Percentiles rank a stretch among this genome's conserved stretches.
These are phyloP conservation scores for Gymnarchus niloticus DNA, from an alignment of 2,113 vertebrate species.

Conservation along the genomic window DNA sequence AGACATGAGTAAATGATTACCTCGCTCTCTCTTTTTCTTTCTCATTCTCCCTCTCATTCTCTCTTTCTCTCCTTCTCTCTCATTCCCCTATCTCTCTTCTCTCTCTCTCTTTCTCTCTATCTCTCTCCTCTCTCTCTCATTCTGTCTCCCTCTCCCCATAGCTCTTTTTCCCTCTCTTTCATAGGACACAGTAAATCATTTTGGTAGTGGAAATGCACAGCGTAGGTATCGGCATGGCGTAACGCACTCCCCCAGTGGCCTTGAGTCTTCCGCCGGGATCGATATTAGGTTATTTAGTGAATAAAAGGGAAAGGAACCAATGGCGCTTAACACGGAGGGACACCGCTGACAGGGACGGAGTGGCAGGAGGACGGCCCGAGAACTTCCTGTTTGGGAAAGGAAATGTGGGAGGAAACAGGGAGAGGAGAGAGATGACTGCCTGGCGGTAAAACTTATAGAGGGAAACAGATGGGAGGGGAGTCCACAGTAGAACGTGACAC, in stretches of 20 bases:
- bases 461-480: background rate
- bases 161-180: background rate
- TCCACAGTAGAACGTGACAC: background rate
- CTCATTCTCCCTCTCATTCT: no score
- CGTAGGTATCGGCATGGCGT: background rate
- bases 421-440: background rate
- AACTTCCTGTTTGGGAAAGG: slow-evolving; percentile 8
- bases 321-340: slow-evolving; percentile 44
- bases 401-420: slow-evolving; percentile 30
- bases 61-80: background rate
- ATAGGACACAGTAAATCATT: slow-evolving; percentile 11
- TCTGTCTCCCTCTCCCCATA: background rate
- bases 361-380: background rate
- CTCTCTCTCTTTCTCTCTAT: background rate
- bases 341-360: slow-evolving; percentile 5
- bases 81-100: background rate
- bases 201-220: background rate
- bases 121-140: background rate
- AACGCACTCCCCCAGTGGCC: background rate
- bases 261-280: slow-evolving; percentile 33
- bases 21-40: background rate
- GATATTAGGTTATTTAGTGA: slow-evolving; percentile 68
- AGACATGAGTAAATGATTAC: slow-evolving; percentile 8
- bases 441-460: background rate
- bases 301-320: slow-evolving; percentile 64